Evolutionary conservation across 92 coral and sea anemone genomes (phyloP).

Genomic region (Epizoanthus scotinus): DNA sequence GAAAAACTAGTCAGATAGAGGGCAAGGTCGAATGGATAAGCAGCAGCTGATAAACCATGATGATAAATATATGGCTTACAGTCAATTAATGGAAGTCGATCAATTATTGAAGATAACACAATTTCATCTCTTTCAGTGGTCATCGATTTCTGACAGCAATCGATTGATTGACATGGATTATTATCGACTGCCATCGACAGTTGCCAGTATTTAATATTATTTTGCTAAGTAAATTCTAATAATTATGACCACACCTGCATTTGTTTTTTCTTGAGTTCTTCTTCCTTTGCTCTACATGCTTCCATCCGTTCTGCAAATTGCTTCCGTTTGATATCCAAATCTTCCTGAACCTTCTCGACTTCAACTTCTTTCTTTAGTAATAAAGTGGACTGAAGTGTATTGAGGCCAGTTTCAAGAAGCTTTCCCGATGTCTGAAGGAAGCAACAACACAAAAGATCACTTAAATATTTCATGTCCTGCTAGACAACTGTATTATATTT

Average conservation of each 20-base stretch:
- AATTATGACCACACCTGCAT: slow-evolving; percentile 59
- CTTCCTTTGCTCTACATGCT: slow-evolving; percentile 79
- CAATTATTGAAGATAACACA: too few relatives aligned
- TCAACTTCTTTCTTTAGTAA: slow-evolving; percentile 87
- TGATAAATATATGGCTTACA: too few relatives aligned
- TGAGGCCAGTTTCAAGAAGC: slow-evolving; percentile 83
- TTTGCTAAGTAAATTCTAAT: neutral
- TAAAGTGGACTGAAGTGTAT: slow-evolving; percentile 90
- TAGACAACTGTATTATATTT: too few relatives aligned
- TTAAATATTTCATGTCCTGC: too few relatives aligned
- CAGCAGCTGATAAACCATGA: too few relatives aligned
- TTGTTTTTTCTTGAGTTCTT: slow-evolving; percentile 86
- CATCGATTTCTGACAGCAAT: too few relatives aligned
- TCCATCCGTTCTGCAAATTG: slow-evolving; percentile 89
- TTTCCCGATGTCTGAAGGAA: slow-evolving; percentile 66
- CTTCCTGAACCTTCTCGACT: slow-evolving; percentile 85
- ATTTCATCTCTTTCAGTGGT: too few relatives aligned
- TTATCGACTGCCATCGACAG: too few relatives aligned
- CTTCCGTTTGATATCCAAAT: slow-evolving; percentile 76
- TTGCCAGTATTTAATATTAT: neutral
- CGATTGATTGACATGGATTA: too few relatives aligned
- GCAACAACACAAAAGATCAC: neutral
- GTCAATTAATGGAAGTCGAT: too few relatives aligned
- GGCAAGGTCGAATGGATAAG: too few relatives aligned
- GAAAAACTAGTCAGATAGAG: too few relatives aligned